Evolutionary conservation across 2,888 invertebrate species (phyloP), one percentile per base, ranked within the genome.

Genomic region (Catonia carolina): DNA sequence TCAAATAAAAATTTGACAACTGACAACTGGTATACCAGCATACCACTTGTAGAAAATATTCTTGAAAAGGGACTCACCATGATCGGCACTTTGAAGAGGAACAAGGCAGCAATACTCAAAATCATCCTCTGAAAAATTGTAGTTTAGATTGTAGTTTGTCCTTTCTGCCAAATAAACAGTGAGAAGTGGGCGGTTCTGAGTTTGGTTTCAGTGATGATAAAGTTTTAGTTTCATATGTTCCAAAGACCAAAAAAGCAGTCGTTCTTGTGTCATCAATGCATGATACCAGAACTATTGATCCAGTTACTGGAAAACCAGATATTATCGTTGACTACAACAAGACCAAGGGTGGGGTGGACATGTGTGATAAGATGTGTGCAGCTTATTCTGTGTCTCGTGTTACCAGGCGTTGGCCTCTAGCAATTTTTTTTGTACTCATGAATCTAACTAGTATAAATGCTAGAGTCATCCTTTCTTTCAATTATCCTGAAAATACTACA

Each of bases 1-100:
- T 53, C 42, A 7, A 61, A 61, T 23, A 50, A 63, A 22, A 63
- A 63, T 45, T 10, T 63, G n/a, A 64, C 61, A 15, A 52, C 27
- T 8, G 49, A 49, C 20, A 49, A 49, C 31, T 49, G 55, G 48
- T 59, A 58, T 27, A 50, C 54, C 15, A 55, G 58, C 33, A 31
- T 48, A 41, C 33, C 49, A 20, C 39, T 58, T 15, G 37, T 47
- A 15, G 49, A 42, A 45, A n/a, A 54, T 14, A 22, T 58, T 18
- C 37, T 58, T 17, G 45, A n/a, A 20, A 58, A 55, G 8, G 50
- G 53, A 17, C n/a, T 58, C 10, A 58, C 58, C 6, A 31, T 42
- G 14, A 23, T 58, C 4, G 42, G 49, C 14, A 55, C 54, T 18
- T 35, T 55, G 36, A 58, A 58, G 37, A 51, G 33, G 15, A 58